Evolutionary conservation across 1,140 invertebrate genomes (phyloP), one percentile per base, ranked within the genome.

Genomic region (Sycophila sp.): DNA sequence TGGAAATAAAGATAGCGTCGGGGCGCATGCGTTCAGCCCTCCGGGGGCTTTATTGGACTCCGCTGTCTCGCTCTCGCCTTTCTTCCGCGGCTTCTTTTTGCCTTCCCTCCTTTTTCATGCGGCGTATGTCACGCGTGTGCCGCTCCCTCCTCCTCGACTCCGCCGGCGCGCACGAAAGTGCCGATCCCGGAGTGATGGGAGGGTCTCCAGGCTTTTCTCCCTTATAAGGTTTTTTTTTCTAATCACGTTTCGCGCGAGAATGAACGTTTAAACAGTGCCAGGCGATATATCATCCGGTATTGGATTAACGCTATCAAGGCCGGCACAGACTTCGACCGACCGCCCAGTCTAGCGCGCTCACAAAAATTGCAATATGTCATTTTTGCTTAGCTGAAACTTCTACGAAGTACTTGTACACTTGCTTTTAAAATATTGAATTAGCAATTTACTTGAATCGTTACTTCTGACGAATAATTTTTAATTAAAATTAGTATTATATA

Each of bases 41-140:
- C 69, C 32, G 45, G 69, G 72, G 70, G 68, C 75, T 69, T 71
- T 53, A 59, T 65, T 62, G 63, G 74, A 72, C 75, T 69, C 71
- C 68, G 40, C 68, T 26, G n/a, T 40, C 38, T 26, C 51, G 40
- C 30, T 53, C 49, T 34, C 40, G 38, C 13, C 42, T n/a, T 47
- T n/a, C 32, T 5, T 38, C 24, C n/a, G n/a, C n/a, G n/a, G n/a
- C n/a, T 38, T 19, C 32, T 38, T 59, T 40, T n/a, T 1, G 15
- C n/a, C 51, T 4, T 47, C 11, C n/a, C 45, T 51, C 26, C 22
- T 24, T 70, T 47, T 45, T 34, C 19, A 47, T 49, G 17, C 30
- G 15, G 42, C 62, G 45, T 66, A 71, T 66, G 62, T 71, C 69
- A 71, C 55, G 69, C 55, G 62, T 65, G 69, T 62, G 49, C 56